Evolutionary conservation across 2,888 invertebrate species (phyloP), one percentile per base, ranked within the genome.

Genomic region (Agrochola litura): DNA sequence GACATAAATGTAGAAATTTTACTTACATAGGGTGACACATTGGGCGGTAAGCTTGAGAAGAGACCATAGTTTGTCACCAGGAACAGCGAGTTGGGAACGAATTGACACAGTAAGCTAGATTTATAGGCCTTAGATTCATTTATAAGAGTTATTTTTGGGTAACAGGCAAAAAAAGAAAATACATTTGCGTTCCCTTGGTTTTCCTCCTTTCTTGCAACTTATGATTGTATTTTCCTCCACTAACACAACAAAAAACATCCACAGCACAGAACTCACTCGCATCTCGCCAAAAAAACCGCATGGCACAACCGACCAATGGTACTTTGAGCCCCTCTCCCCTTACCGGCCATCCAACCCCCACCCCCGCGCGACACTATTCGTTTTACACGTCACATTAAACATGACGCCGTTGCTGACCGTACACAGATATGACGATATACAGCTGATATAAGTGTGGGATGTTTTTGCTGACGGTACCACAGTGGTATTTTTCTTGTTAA

Each of bases 381-480:
- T 93, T 93, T 92, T 90, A 91, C 91, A 93, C 93, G 91, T 93
- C 92, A 91, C 93, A 93, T 94, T 93, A 91, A 92, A 89, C 93
- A 90, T 91, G 92, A 91, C 91, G 83, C 83, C 86, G 89, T 74
- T 86, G 90, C 89, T 90, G 91, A 91, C 92, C 85, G 89, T 91
- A 86, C 82, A 89, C 89, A 88, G 91, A 91, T 90, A 91, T 90
- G 90, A 89, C 85, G 82, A 77, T 88, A 73, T 84, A 87, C 85
- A 87, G 71, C 72, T 49, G 78, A 85, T 87, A 87, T 87, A 83
- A 81, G 80, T 82, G 79, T 73, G 12, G 54, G 16, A 10, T 61
- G 22, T 73, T 91, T 90, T 85, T 90, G 88, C 86, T 87, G 89
- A 89, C 89, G 82, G 73, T 90, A 89, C 86, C 74, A 22, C 56